These are phyloP conservation scores for Listronotus bonariensis DNA, from an alignment of 1,140 invertebrate genomes.

Conservation along the genomic window DNA sequence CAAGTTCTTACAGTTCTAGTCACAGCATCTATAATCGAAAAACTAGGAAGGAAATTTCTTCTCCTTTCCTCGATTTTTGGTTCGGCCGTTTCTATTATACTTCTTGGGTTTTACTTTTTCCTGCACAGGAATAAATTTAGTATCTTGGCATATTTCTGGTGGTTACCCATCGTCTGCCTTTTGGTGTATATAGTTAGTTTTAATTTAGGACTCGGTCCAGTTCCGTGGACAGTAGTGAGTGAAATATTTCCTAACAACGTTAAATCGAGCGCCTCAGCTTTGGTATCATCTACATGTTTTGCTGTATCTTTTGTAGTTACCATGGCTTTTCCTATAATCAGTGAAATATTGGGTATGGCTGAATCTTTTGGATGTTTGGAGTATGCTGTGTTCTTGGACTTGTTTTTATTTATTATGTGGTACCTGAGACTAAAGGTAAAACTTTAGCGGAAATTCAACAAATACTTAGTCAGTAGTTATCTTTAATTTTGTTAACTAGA, in stretches of 20 bases:
- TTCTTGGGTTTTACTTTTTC: constrained; percentile 49
- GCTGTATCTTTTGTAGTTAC: constrained; percentile 79
- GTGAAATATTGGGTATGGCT: constrained; percentile 65
- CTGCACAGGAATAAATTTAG: constrained; percentile 41
- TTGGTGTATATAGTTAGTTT: constrained; percentile 46
- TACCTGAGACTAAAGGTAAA: constrained; percentile 86
- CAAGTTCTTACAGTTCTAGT: constrained; percentile 74
- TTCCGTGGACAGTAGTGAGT: constrained; percentile 83
- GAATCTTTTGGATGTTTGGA: constrained; percentile 81
- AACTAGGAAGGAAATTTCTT: constrained; percentile 71
- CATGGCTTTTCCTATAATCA: constrained; percentile 69
- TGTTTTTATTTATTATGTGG: constrained; percentile 63
- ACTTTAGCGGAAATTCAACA: constrained; percentile 62
- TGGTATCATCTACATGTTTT: constrained; percentile 79
- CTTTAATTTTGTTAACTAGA: no score
- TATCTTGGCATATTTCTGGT: constrained; percentile 42
- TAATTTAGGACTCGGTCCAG: constrained; percentile 71
- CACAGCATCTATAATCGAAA: constrained; percentile 76
- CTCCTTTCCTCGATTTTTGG: constrained; percentile 71
- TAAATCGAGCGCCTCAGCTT: constrained; percentile 72
- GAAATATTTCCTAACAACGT: constrained; percentile 80
- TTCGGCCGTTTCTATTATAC: constrained; percentile 54
- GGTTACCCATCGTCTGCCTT: constrained; percentile 48
- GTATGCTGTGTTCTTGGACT: constrained; percentile 55
- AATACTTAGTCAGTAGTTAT: constrained; percentile 50